Base-by-base conservation (phyloP, 1,140 invertebrate genomes). In the Magallana gigas region DNA sequence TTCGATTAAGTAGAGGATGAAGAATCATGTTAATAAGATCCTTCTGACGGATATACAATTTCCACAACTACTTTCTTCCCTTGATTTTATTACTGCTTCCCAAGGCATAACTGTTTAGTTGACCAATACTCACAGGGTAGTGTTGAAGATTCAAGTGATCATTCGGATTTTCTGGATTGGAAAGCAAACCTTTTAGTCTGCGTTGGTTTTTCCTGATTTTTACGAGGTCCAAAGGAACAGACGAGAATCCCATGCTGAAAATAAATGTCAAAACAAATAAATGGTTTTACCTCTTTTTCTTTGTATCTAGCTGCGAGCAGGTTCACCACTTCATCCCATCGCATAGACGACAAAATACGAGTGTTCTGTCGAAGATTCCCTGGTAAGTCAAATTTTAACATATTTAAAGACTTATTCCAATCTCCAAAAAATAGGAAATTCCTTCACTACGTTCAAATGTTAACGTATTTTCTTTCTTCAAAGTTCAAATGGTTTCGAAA, bases 201-300 rank as follows among this genome's bases (percentile, higher is more conserved):
- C 81, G 81, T 29, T 83, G 81, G 48, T 83, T 58, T 58, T 12
- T 18, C 36, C 81, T 57, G 81, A 83, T 83, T 8, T n/a, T 58
- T 3, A 23, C 81, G 4, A 83, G 57, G 57, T 83, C 57, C 23
- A 83, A 57, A 57, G 81, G 81, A 4, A 57, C 81, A 1, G 48
- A 48, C 0, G 81, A 29, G 11, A 36, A 29, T 12, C 68, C 68
- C 68, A 76, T 76, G 9, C 68, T 76, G 68, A 11, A 76, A 76
- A 76, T 1, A 48, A 76, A 76, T 9, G 36, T 9, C 8, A 62
- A 62, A 12, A 62, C n/a, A 62, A 62, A 76, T 29, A 48, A 48
- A 48, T 4, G 9, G 48, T 29, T 76, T 71, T 76, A 76, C 68
- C 68, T 76, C 68, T 76, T 76, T 76, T 6, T 76, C 68, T 76